phyloP scores from a whole-genome alignment of 1,140 invertebrate genomes.

The Amyelois transitella region DNA sequence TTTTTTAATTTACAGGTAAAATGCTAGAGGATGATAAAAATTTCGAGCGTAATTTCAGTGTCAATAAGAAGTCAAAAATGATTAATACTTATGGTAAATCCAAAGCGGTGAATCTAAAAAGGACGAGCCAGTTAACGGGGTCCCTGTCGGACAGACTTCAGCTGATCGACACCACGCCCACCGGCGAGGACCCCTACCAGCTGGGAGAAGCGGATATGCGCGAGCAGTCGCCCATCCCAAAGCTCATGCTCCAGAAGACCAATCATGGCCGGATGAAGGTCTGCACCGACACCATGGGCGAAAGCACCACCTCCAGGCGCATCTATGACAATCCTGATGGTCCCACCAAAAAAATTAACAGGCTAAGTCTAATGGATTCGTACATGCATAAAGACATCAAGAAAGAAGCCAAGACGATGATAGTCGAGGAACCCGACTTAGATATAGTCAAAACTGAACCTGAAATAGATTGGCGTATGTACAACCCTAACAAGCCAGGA shows the following conservation, averaged over 20 bases:
- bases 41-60: constrained; percentile 26
- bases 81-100: constrained; percentile 53
- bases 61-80: constrained; percentile 61
- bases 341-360: constrained; percentile 18
- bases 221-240: constrained; percentile 61
- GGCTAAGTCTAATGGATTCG: constrained; percentile 21
- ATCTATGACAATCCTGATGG: constrained; percentile 38
- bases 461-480: constrained; percentile 42
- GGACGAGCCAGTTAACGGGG: constrained; percentile 36
- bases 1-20: constrained; percentile 19
- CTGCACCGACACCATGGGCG: constrained; percentile 17
- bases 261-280: constrained; percentile 49
- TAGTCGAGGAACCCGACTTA: constrained; percentile 36
- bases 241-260: constrained; percentile 58
- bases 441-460: constrained; percentile 47
- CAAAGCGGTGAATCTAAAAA: constrained; percentile 26
- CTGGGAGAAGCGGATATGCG: constrained; percentile 58
- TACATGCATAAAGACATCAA: constrained; percentile 26
- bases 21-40: constrained; percentile 24
- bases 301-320: constrained; percentile 19
- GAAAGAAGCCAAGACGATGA: constrained; percentile 32
- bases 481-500: constrained; percentile 19
- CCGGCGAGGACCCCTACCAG: constrained; percentile 62
- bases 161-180: constrained; percentile 59
- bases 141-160: constrained; percentile 53